A percentile compares a stretch with the other conserved stretches of the same genome.
These are phyloP conservation scores for Zaprionus kolodkinae DNA, from an alignment of 1,140 invertebrate species.

Conservation along the genomic window DNA sequence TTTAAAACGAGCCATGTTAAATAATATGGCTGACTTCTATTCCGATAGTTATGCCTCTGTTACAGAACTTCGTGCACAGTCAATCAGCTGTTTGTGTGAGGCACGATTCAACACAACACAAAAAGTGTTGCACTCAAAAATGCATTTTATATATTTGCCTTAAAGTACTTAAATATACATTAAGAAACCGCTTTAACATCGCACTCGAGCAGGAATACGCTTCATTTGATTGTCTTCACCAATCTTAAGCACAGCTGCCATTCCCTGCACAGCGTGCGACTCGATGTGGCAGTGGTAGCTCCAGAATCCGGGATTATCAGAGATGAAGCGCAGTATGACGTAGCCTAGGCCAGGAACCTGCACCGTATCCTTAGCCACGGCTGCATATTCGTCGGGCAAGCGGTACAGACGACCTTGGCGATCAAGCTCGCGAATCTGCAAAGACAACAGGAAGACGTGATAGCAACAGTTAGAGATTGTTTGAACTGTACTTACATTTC, in stretches of 20 bases:
- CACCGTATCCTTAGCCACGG: slow-evolving; percentile 77
- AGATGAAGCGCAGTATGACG: slow-evolving; percentile 74
- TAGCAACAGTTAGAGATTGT: not conserved
- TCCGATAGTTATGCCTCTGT: slow-evolving; percentile 12
- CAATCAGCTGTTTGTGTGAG: not conserved
- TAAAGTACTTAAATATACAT: not conserved
- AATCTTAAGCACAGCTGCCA: slow-evolving; percentile 86
- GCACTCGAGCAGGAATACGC: slow-evolving; percentile 62
- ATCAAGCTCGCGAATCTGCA: slow-evolving; percentile 68
- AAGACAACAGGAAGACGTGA: not conserved
- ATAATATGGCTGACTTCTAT: not conserved
- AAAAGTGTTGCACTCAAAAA: not conserved
- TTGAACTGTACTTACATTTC: slow-evolving; percentile 52
- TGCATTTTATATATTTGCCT: not conserved
- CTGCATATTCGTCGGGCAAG: slow-evolving; percentile 56
- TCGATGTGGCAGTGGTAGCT: slow-evolving; percentile 82
- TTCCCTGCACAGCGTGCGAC: slow-evolving; percentile 85
- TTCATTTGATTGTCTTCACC: slow-evolving; percentile 83
- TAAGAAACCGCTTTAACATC: slow-evolving; percentile 44
- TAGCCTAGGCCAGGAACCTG: slow-evolving; percentile 73
- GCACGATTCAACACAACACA: not conserved
- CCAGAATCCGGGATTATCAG: slow-evolving; percentile 81
- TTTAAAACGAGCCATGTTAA: not conserved
- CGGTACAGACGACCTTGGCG: slow-evolving; percentile 63
- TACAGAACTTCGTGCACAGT: not conserved